Percentiles rank a stretch among this genome's conserved stretches.
Evolutionary conservation across 64 coral and sea anemone genomes (phyloP).

Genomic region (Cladopsammia gracilis): DNA sequence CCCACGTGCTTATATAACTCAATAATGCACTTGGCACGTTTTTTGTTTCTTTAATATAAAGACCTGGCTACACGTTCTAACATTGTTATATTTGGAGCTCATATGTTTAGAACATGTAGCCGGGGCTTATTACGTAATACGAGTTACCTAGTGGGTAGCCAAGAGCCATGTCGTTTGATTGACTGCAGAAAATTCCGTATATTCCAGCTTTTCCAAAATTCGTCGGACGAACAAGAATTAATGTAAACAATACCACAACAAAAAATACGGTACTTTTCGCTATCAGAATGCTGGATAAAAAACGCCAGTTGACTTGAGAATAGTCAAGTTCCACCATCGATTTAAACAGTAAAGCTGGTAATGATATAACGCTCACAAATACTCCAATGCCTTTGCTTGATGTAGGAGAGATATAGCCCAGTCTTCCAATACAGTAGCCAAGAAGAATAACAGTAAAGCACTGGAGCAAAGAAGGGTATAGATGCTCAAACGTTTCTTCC

Average conservation of each 20-base stretch:
- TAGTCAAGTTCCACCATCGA: conserved; percentile 84
- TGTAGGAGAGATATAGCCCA: conserved; percentile 83
- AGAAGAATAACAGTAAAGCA: conserved; percentile 84
- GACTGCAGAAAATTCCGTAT: conserved; percentile 84
- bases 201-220: conserved; percentile 93
- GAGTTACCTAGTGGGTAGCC: conserved; percentile 84
- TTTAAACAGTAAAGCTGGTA: conserved; percentile 84
- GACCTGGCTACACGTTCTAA: too few species aligned
- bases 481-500: conserved; percentile 48
- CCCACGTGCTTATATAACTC: too few species aligned
- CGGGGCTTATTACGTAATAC: not conserved
- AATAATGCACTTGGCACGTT: too few species aligned
- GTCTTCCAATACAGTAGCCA: conserved; percentile 85
- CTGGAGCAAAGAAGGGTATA: conserved; percentile 85
- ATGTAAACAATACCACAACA: conserved; percentile 68
- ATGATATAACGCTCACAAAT: conserved; percentile 72
- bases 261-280: conserved; percentile 84
- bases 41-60: too few species aligned
- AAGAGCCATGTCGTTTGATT: conserved; percentile 94
- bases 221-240: conserved; percentile 62
- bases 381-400: conserved; percentile 81
- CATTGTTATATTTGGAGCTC: too few species aligned
- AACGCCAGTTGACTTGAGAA: conserved; percentile 83
- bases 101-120: too few species aligned
- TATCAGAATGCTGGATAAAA: conserved; percentile 77